A percentile compares a stretch with the other conserved stretches of the same genome.
Conservation (phyloP, 1,140 invertebrate species). For the Plectrocnemia conspersa region DNA sequence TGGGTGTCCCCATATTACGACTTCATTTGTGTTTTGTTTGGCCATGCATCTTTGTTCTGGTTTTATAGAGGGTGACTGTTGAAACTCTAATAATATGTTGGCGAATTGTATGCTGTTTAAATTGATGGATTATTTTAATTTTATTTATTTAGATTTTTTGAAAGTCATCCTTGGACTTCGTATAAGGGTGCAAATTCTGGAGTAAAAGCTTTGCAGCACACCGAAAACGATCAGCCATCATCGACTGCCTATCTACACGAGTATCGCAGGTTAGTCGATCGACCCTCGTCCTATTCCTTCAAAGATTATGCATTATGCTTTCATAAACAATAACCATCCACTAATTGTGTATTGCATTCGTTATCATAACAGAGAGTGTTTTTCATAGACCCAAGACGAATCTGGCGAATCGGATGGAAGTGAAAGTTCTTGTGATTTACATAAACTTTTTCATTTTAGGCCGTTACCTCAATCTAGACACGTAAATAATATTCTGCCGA, state of each 20-base stretch:
- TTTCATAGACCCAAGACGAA: slow-evolving; percentile 3
- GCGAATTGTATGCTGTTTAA: no score
- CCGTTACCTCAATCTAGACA: slow-evolving; percentile 34
- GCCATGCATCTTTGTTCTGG: no score
- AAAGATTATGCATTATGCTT: no score
- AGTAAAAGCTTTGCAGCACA: slow-evolving; percentile 47
- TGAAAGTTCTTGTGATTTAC: slow-evolving; percentile 34
- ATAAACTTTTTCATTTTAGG: slow-evolving; percentile 7
- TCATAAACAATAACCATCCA: not conserved
- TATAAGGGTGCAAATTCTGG: slow-evolving; percentile 35
- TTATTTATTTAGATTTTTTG: slow-evolving; percentile 62
- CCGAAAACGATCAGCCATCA: slow-evolving; percentile 32
- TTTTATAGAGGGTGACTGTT: no score
- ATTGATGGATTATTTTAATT: not conserved
- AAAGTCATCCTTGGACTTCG: slow-evolving; percentile 66
- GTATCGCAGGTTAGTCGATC: slow-evolving; percentile 9
- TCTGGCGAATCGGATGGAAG: slow-evolving; percentile 24
- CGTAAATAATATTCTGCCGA: slow-evolving; percentile 36
- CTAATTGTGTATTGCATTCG: no score
- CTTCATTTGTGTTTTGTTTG: no score
- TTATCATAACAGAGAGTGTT: slow-evolving; percentile 17
- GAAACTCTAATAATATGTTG: no score
- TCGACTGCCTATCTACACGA: slow-evolving; percentile 35
- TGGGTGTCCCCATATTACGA: no score
- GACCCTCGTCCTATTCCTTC: no score